Base-by-base conservation (phyloP, 2,888 invertebrate genomes). In the Netelia melanura region DNA sequence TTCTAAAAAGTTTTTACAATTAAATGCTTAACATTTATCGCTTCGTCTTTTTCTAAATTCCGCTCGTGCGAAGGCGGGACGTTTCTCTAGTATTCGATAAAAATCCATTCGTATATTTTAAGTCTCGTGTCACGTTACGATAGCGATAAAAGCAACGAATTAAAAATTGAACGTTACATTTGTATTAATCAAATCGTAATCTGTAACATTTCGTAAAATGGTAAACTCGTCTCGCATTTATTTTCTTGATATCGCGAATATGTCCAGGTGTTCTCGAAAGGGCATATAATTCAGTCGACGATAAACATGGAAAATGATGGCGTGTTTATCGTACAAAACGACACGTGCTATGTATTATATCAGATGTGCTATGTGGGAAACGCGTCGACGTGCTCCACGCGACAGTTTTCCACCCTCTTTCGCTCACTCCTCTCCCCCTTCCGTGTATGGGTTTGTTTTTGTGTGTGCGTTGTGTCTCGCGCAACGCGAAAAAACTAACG, bases 401-500 rank as follows among this genome's bases (percentile, higher is more conserved):
- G 67, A 65, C 83, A 76, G 74, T 85, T 84, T 80, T 58, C n/a
- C 62, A 5, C 48, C 38, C 23, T 79, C 78, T 38, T 61, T 67
- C 56, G 48, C 68, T 76, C 23, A 23, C 68, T 58, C 67, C 21
- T 43, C 68, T 62, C 43, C 14, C 44, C 30, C 25, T 2, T 30
- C 17, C 52, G 48, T 71, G 52, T 54, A 48, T 70, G 56, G 44
- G 30, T 48, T n/a, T 54, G 30, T 48, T n/a, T 72, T 52, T 23
- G n/a, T n/a, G 56, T 44, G 62, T 61, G 76, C 17, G 68, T 58
- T 64, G 82, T 76, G 72, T 76, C 61, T 56, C 71, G 52, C 1
- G 44, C 67, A 58, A 74, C 78, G 81, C 76, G 80, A 83, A 80
- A 86, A 87, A 89, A 82, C 80, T 83, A 71, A 82, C 77, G 70